Evolutionary conservation across 1,140 invertebrate species (phyloP).

Genomic region (Epicauta chinensis): DNA sequence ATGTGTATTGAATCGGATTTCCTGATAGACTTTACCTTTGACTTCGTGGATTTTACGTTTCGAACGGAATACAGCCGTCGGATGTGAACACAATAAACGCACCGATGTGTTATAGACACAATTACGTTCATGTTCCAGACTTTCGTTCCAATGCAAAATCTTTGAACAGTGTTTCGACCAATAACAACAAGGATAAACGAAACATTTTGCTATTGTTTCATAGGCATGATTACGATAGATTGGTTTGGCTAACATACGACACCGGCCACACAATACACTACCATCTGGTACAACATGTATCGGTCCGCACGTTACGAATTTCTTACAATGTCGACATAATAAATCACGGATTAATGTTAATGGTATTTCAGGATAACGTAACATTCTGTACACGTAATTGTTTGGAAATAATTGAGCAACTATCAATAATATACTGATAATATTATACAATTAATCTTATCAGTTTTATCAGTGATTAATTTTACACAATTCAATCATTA

Average conservation of each 20-base stretch:
- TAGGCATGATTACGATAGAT: constrained; percentile 28
- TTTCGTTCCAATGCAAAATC: constrained; percentile 30
- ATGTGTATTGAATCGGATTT: too few species aligned
- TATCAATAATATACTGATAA: too few species aligned
- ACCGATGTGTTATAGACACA: constrained; percentile 31
- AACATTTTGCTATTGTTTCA: constrained; percentile 33
- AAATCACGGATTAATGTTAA: constrained; percentile 20
- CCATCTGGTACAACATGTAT: constrained; percentile 27
- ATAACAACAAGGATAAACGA: constrained; percentile 35
- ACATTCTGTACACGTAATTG: too few species aligned
- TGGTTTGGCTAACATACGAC: constrained; percentile 9
- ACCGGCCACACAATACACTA: constrained; percentile 33
- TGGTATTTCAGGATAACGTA: constrained; percentile 7
- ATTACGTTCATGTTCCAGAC: constrained; percentile 29
- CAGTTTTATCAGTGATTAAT: too few species aligned
- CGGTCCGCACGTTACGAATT: constrained; percentile 32
- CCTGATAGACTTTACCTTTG: not conserved
- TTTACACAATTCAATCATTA: too few species aligned
- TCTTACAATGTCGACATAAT: constrained; percentile 29
- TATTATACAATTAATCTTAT: too few species aligned
- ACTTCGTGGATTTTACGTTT: constrained; percentile 24
- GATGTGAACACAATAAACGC: constrained; percentile 24
- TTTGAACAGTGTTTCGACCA: constrained; percentile 33
- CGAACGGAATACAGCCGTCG: constrained; percentile 27
- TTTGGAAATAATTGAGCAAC: too few species aligned